Evolutionary conservation across 1,140 invertebrate species (phyloP).

Genomic region (Leptonema lineaticorne): DNA sequence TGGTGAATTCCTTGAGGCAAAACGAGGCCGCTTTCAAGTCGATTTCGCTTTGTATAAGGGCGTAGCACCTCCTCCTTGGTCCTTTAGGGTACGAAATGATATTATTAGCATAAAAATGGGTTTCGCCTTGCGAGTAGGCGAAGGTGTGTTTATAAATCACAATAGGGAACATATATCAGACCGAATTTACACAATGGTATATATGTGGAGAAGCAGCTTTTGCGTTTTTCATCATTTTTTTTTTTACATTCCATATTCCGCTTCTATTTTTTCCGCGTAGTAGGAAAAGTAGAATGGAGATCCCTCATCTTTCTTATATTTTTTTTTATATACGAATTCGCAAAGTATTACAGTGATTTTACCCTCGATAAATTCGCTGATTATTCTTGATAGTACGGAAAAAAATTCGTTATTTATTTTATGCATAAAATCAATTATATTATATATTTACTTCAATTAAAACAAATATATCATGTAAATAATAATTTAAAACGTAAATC

Average conservation of each 20-base stretch:
- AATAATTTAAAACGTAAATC: too few species aligned
- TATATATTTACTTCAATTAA: too few species aligned
- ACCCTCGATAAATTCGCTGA: background rate
- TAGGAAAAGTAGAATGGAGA: background rate
- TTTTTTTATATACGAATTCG: background rate
- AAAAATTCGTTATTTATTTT: too few species aligned
- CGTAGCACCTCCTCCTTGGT: background rate
- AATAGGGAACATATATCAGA: slow-evolving; percentile 29
- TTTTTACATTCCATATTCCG: too few species aligned
- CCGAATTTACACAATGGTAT: slow-evolving; percentile 26
- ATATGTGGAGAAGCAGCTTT: background rate
- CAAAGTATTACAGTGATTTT: background rate
- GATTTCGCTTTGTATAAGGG: background rate
- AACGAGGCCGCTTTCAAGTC: background rate
- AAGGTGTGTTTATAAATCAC: slow-evolving; percentile 34
- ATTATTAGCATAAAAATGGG: slow-evolving; percentile 38
- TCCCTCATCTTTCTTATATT: background rate
- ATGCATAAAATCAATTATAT: too few species aligned
- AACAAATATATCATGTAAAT: too few species aligned
- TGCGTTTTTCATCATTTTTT: too few species aligned
- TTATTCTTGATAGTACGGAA: too few species aligned
- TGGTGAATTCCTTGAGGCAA: background rate
- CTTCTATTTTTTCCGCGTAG: background rate
- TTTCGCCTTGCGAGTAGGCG: slow-evolving; percentile 19
- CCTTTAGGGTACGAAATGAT: slow-evolving; percentile 30